Evolutionary conservation across 2,113 vertebrate species (phyloP).

Genomic region (Ceratotherium simum): DNA sequence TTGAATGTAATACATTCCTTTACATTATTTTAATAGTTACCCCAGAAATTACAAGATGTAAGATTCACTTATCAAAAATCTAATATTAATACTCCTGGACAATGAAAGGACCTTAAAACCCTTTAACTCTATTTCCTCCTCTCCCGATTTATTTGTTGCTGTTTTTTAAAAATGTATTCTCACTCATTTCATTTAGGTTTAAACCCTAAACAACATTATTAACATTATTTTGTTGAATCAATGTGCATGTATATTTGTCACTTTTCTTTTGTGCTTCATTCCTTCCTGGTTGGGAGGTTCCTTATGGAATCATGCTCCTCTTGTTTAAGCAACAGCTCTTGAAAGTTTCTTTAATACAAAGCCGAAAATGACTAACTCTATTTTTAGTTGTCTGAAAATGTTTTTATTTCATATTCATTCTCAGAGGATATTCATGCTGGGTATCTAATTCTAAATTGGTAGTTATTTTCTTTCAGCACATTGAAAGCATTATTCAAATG

Average conservation of each 20-base stretch:
- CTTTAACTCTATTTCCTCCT: neutral
- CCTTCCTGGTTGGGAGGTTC: neutral
- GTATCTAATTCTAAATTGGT: neutral
- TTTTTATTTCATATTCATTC: neutral
- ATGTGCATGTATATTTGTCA: neutral
- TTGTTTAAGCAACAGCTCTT: neutral
- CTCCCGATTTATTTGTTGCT: neutral
- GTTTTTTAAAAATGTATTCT: neutral
- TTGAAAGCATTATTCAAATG: neutral
- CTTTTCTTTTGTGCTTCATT: neutral
- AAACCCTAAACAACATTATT: neutral
- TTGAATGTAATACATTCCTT: neutral
- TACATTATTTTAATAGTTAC: neutral
- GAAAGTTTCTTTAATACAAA: neutral
- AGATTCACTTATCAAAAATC: slow-evolving; percentile 6
- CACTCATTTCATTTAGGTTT: neutral
- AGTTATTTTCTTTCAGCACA: neutral
- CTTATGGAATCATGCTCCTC: neutral
- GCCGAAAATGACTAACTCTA: neutral
- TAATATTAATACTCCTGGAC: neutral
- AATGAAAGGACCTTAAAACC: neutral
- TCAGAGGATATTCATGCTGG: neutral
- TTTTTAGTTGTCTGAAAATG: neutral
- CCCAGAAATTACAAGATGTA: neutral
- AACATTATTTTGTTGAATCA: neutral